Conservation (phyloP, 1,140 invertebrate species). For the Vollenhovia emeryi region DNA sequence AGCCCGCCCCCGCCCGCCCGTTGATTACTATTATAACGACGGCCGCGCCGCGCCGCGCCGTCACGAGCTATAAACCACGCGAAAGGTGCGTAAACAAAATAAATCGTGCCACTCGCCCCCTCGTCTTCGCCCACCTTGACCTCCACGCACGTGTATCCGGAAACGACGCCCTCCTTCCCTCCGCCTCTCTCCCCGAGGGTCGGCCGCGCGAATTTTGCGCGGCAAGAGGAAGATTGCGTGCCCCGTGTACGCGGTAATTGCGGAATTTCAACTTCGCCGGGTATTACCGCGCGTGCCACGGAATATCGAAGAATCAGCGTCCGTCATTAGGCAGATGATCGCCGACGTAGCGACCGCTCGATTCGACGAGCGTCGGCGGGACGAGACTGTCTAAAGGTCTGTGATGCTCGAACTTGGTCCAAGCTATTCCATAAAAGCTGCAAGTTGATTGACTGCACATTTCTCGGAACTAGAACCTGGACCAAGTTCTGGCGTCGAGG, state of each 20-base stretch:
- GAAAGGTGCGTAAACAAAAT: constrained; percentile 55
- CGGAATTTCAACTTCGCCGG: neutral
- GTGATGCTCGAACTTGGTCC: too few species aligned
- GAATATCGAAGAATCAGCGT: constrained; percentile 37
- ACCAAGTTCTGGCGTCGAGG: too few species aligned
- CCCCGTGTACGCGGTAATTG: neutral
- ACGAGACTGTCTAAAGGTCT: neutral
- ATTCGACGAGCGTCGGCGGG: neutral
- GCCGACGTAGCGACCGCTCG: neutral
- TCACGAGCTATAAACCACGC: constrained; percentile 28
- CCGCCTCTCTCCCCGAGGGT: neutral
- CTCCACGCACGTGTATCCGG: constrained; percentile 37
- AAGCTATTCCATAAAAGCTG: too few species aligned
- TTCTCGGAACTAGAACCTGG: too few species aligned
- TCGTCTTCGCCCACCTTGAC: neutral
- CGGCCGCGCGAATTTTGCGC: neutral
- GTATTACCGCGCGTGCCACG: neutral
- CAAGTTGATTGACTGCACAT: too few species aligned
- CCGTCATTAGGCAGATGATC: neutral
- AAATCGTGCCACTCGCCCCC: constrained; percentile 9
- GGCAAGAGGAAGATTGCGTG: neutral
- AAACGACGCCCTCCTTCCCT: neutral
- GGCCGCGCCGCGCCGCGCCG: constrained; percentile 46
- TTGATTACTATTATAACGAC: constrained; percentile 83
- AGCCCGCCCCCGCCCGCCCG: constrained; percentile 61